Evolutionary conservation across 2,888 invertebrate genomes (phyloP), one percentile per base, ranked within the genome.

Genomic region (Cyaniris semiargus): DNA sequence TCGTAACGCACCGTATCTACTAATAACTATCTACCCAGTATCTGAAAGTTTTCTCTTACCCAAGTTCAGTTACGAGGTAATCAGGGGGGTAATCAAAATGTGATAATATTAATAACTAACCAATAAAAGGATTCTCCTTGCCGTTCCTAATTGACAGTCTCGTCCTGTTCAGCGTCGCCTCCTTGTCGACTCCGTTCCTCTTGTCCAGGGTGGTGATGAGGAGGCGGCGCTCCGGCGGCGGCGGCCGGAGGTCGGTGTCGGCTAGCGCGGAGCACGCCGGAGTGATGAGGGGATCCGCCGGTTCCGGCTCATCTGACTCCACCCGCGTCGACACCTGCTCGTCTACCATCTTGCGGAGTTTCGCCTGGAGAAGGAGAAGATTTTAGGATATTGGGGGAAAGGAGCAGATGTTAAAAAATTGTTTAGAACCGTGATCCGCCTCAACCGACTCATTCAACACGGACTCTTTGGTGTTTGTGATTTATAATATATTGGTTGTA

Each of bases 281-380:
- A n/a, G 94, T 94, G 86, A 94, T 94, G 81, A 94, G 93, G 2
- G 94, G 94, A 82, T 94, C 94, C 7, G 94, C 94, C 6, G 94
- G 91, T 82, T 94, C 93, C 0, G 94, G 91, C 82, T 92, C 91
- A 78, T 93, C 92, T 7, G 87, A 87, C 78, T 96, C 96, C 81
- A 95, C 95, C 81, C 95, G 94, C 76, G 96, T 92, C 66, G 66
- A 27, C 66, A 96, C 96, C 94, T 97, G 97, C 95, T 97, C 97
- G 94, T 97, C 97, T 88, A 97, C 97, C 97, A 97, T 97, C 94
- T 96, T 97, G 94, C 97, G 96, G 89, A 97, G 96, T 95, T 96
- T 96, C 93, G 95, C 95, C 96, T 97, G 94, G 23, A 84, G 80
- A 75, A 44, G 66, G 80, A 23, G 10, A 1, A 58, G 48, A 13